Base-by-base conservation (phyloP, 1,140 invertebrate species). In the Tetramorium alpestre region DNA sequence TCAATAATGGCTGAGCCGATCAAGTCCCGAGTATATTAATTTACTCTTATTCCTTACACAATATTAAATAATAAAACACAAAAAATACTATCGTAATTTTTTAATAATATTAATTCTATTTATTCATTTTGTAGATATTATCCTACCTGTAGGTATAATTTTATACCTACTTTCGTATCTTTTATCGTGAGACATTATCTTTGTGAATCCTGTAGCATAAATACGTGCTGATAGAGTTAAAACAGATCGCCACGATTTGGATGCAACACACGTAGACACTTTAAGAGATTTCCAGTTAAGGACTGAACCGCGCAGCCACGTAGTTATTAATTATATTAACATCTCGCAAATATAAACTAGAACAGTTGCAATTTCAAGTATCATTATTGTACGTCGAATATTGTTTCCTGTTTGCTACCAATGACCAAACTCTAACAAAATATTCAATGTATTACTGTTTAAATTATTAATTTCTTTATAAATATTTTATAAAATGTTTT, bases 251-350 rank as follows among this genome's bases (percentile, higher is more conserved):
- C 60, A 56, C 72, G 18, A 11, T 73, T 80, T 51, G 8, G 41
- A 85, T 80, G 58, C 77, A 72, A 87, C 69, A 54, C 76, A 60
- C 62, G 88, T 70, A 51, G 18, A 76, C 25, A 44, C 67, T 82
- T 89, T 76, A 89, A 89, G 72, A 70, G 72, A 22, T 77, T 86
- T 82, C 64, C 69, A 18, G 47, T 70, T 49, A 6, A 49, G 8
- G n/a, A 51, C 47, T 67, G 60, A 33, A 7, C 28, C 13, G 51
- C 76, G 2, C 58, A 81, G 51, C 65, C 77, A 82, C 82, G 47
- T 54, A 22, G 44, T 80, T 41, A 70, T 87, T 87, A 86, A 82
- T 82, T 44, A 13, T 38, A 58, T 89, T 77, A 72, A 51, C 70
- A 75, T 89, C 51, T 72, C 56, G 25, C 25, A 56, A 49, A 56